These are phyloP conservation scores for Actinia equina DNA, from an alignment of 64 coral and sea anemone species.

Conservation along the genomic window DNA sequence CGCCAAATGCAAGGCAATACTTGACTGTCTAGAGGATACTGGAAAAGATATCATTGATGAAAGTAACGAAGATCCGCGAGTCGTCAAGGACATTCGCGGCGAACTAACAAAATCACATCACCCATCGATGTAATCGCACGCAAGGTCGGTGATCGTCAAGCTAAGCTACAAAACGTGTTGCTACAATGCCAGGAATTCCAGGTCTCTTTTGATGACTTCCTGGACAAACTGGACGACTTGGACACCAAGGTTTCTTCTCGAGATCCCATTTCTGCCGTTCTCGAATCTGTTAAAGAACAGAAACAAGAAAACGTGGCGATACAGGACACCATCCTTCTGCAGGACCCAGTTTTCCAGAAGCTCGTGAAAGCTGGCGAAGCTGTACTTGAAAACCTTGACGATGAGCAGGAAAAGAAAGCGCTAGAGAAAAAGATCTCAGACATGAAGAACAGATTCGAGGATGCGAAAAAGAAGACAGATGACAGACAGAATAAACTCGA, in stretches of 20 bases:
- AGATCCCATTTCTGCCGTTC: conserved; percentile 68
- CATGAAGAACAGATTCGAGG: conserved; percentile 61
- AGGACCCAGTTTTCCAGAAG: conserved; percentile 66
- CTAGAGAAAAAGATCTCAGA: conserved; percentile 70
- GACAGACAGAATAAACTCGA: conserved; percentile 63
- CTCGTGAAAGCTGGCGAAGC: conserved; percentile 72
- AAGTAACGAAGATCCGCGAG: conserved; percentile 81
- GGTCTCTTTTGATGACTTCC: conserved; percentile 81
- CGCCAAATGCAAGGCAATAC: conserved; percentile 57
- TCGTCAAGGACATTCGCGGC: conserved; percentile 75
- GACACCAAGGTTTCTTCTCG: conserved; percentile 50
- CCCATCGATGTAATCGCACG: conserved; percentile 71
- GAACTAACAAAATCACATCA: conserved; percentile 73
- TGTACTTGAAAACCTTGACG: conserved; percentile 74
- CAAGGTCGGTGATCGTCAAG: conserved; percentile 78
- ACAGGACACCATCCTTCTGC: conserved; percentile 35
- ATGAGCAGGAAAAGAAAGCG: conserved; percentile 58
- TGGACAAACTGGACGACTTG: conserved; percentile 64
- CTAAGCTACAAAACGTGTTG: conserved; percentile 76
- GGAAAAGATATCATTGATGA: conserved; percentile 73
- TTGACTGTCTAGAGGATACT: conserved; percentile 75
- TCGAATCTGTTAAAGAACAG: conserved; percentile 66
- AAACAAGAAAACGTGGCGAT: conserved; percentile 69
- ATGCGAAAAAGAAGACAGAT: conserved; percentile 50
- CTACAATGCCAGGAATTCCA: conserved; percentile 91